Evolutionary conservation across 2,113 vertebrate genomes (phyloP), one percentile per base, ranked within the genome.

Genomic region (Tachycineta bicolor): DNA sequence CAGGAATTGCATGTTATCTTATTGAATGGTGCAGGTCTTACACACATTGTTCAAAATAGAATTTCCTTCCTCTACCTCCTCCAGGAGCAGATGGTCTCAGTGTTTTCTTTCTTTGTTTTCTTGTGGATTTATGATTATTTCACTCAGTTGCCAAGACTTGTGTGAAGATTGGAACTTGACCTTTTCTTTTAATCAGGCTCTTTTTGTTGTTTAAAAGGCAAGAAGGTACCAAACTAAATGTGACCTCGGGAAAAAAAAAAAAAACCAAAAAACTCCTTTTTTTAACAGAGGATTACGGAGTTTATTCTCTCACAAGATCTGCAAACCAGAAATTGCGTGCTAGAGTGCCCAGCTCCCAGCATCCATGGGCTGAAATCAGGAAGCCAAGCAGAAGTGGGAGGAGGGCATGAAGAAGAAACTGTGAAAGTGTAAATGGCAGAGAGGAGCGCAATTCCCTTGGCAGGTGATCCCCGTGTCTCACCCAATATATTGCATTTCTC

Each of bases 11-110:
- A 69, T 46, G 55, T 62, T 78, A 41, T 44, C 56, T 31, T 78
- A 79, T 71, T 95, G 87, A 95, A 89, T 76, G 77, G 87, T 62
- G 29, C 62, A 65, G 63, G n/a, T 93, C 81, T 70, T 90, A 86
- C 58, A 53, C 28, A 63, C 31, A 29, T 65, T 94, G 70, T 80
- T 92, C 74, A 87, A 75, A 88, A 76, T 5, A 79, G 59, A 82
- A 87, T 76, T 87, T 94, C 62, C 70, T 81, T 94, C 87, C 62
- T 58, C 26, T 94, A 12, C 74, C 39, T 78, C 55, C 46, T 67
- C 15, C 56, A 26, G 78, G 82, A 87, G 58, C 53, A 69, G 62
- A 56, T 56, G 56, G 58, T 62, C 87, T 76, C 82, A 58, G 31
- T 52, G 31, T 62, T 87, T 79, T 50, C 64, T 82, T 70, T 33